Percentiles rank a stretch among this genome's conserved stretches.
Conservation (phyloP, 2,113 vertebrate species). For the Tympanuchus pallidicinctus region DNA sequence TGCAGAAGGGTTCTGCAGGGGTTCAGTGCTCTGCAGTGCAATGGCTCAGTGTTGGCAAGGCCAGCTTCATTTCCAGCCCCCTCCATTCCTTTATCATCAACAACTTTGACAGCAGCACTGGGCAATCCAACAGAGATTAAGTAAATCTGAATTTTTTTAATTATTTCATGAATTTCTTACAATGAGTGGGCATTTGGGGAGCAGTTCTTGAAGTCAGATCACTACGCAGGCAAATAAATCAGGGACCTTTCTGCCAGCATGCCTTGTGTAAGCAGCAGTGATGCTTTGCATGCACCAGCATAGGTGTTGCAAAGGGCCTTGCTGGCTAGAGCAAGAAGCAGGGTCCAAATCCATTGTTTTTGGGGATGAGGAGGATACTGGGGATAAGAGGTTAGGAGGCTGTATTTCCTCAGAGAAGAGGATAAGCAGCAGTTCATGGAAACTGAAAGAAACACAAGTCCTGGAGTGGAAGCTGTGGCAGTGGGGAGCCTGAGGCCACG, state of each 20-base stretch:
- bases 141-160: neutral
- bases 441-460: neutral
- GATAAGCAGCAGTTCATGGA: slow-evolving; percentile 29
- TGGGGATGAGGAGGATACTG: neutral
- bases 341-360: neutral
- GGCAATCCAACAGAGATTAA: neutral
- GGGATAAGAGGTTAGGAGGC: slow-evolving; percentile 35
- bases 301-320: fast-evolving
- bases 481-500: slow-evolving; percentile 28
- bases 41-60: neutral
- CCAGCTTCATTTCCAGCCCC: neutral
- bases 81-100: neutral
- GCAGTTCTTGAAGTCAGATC: neutral
- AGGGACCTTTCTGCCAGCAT: neutral
- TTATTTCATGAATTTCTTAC: neutral
- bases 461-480: neutral
- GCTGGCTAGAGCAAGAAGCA: neutral
- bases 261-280: neutral
- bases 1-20: neutral
- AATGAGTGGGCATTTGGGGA: neutral
- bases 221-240: neutral
- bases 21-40: neutral
- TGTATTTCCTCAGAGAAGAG: slow-evolving; percentile 30
- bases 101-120: neutral
- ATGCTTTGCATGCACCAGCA: neutral